Conservation (phyloP, 1,140 invertebrate genomes). For the Drosophila navojoa region DNA sequence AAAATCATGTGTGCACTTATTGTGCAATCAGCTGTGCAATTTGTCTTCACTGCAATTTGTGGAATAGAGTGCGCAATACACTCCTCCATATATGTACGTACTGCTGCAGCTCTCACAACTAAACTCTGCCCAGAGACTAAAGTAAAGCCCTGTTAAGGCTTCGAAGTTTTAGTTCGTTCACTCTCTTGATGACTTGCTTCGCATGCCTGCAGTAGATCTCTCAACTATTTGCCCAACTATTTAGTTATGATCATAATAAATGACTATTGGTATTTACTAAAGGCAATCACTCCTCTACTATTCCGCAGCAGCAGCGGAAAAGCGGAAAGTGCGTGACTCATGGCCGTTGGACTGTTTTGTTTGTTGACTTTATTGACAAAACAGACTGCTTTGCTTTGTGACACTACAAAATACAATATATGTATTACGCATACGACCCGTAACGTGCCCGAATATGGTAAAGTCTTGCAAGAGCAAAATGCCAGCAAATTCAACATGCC, state of each 20-base stretch:
- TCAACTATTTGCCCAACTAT: no score
- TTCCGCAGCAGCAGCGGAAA: no score
- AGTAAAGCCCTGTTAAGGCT: no score
- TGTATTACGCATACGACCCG: slow-evolving; percentile 32
- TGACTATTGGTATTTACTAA: no score
- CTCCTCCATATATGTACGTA: no score
- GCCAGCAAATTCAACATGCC: slow-evolving; percentile 1
- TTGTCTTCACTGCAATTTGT: slow-evolving; percentile 26
- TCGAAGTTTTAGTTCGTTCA: no score
- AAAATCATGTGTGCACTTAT: slow-evolving; percentile 57
- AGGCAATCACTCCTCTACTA: no score
- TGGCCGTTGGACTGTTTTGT: slow-evolving; percentile 10
- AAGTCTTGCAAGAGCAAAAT: slow-evolving; percentile 1
- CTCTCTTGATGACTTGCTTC: no score
- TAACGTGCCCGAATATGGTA: slow-evolving; percentile 1
- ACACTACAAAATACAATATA: neutral
- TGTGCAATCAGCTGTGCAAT: slow-evolving; percentile 57
- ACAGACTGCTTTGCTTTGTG: slow-evolving; percentile 22
- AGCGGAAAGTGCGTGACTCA: slow-evolving; percentile 12
- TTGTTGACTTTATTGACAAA: slow-evolving; percentile 42
- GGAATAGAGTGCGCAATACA: neutral
- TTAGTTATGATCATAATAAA: no score
- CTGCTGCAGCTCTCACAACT: no score
- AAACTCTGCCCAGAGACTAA: no score
- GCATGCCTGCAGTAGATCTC: no score